Base-by-base conservation (phyloP, 2,797 vertebrate species). In the Leptatherina wallacei region DNA sequence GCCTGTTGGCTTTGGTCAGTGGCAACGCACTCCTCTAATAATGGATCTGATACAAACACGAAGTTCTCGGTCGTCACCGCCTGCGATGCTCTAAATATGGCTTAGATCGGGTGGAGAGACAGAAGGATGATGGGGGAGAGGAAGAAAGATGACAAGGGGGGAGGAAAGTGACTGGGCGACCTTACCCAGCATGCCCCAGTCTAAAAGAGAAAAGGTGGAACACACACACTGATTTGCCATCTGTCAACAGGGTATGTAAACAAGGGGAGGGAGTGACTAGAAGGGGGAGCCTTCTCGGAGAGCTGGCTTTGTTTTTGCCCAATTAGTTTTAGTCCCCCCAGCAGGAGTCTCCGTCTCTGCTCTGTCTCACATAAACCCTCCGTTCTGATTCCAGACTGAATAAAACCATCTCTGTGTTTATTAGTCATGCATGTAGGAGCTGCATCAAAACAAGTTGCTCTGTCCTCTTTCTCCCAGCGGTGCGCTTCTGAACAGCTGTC, bases 181-280 rank as follows among this genome's bases (percentile, higher is more conserved):
- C 88, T 89, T 42, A 73, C 86, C 73, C 88, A 69, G 83, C 78
- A 49, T n/a, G 91, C 59, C 61, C 73, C 69, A 22, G 77, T 80
- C 89, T 84, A 82, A 89, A 90, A 88, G 89, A 85, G 88, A 89
- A 87, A 86, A 86, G 88, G 90, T 90, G 86, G 89, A 89, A 89
- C 87, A 90, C 89, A 82, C 92, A 92, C 84, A 90, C 91, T 91
- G 89, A 68, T 81, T 74, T n/a, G 63, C 93, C 91, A 93, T 93
- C 92, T 93, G 91, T 85, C 87, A 87, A 71, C 60, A 68, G 82
- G 75, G 69, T 62, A 73, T 60, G 69, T 68, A 16, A 60, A 60
- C 44, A 52, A 68, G n/a, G 63, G 18, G 58, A 72, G 70, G 55
- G 56, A 55, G 76, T 36, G 51, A 36, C 36, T 58, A 61, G 55